Percentiles rank a stretch among this genome's conserved stretches.
Conservation (phyloP, 2,113 vertebrate species). For the Vidua macroura region DNA sequence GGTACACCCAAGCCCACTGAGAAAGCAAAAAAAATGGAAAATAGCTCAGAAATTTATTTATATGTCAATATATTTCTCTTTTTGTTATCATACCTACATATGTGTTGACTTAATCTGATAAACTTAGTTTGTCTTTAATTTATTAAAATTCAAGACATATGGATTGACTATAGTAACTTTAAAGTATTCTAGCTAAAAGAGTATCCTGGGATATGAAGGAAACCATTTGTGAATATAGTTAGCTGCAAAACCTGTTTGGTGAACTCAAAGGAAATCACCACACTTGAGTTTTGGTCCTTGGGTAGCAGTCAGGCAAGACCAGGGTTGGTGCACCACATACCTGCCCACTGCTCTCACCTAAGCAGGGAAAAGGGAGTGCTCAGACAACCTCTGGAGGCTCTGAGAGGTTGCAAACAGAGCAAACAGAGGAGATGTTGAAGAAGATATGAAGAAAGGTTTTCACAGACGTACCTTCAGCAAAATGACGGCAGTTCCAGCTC, state of each 20-base stretch:
- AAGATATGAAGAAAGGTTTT: not conserved
- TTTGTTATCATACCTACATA: not conserved
- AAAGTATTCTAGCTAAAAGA: not conserved
- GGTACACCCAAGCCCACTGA: not conserved
- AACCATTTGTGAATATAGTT: not conserved
- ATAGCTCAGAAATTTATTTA: not conserved
- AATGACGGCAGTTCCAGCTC: not conserved
- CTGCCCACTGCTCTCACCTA: not conserved
- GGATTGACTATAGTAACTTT: not conserved
- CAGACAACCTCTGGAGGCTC: not conserved
- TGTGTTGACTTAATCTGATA: not conserved
- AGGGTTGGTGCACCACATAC: not conserved
- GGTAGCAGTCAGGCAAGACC: not conserved
- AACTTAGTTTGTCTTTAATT: not conserved
- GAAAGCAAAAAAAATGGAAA: not conserved
- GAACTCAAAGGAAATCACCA: not conserved
- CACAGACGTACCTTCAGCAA: not conserved
- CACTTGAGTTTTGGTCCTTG: not conserved
- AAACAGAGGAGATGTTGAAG: not conserved
- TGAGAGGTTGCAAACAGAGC: not conserved
- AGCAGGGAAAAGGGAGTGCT: not conserved
- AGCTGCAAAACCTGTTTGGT: not conserved
- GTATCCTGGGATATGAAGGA: not conserved
- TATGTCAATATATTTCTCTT: not conserved
- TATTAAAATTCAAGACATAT: not conserved